phyloP scores from a whole-genome alignment of 2,797 vertebrate species.

The Ibycter americanus region DNA sequence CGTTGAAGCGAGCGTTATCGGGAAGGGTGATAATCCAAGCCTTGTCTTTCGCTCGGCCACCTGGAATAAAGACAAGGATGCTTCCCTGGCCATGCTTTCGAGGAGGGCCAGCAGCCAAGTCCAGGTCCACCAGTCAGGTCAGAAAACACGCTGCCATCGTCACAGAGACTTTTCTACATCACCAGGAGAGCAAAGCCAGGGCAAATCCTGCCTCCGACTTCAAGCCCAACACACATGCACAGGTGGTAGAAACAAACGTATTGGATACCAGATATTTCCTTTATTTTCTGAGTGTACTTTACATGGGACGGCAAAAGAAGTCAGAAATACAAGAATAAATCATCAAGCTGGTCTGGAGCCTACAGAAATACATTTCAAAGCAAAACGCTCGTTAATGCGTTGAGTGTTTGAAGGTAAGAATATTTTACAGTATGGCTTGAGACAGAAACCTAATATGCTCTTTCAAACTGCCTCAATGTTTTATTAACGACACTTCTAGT shows the following conservation, averaged over 20 bases:
- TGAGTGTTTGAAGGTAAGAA: not conserved
- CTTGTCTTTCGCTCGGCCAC: constrained; percentile 90
- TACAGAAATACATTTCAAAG: not conserved
- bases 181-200: not conserved
- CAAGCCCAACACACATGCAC: not conserved
- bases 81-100: fast-evolving
- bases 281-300: not conserved
- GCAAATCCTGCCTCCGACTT: not conserved
- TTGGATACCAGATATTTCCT: not conserved
- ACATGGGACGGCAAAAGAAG: not conserved
- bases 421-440: not conserved
- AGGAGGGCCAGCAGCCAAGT: not conserved
- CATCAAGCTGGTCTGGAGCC: not conserved
- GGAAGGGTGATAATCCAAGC: constrained; percentile 96
- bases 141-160: fast-evolving
- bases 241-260: not conserved
- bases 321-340: not conserved
- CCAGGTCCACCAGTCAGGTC: not conserved
- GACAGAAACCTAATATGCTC: constrained; percentile 27
- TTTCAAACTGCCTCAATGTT: not conserved
- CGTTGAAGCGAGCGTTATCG: constrained; percentile 88
- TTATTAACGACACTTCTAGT: constrained; percentile 47
- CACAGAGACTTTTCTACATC: fast-evolving
- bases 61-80: constrained; percentile 69
- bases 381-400: not conserved